Percentiles rank a stretch among this genome's conserved stretches.
phyloP scores from a whole-genome alignment of 2,113 vertebrate genomes.

The Ancistrus triradiatus region DNA sequence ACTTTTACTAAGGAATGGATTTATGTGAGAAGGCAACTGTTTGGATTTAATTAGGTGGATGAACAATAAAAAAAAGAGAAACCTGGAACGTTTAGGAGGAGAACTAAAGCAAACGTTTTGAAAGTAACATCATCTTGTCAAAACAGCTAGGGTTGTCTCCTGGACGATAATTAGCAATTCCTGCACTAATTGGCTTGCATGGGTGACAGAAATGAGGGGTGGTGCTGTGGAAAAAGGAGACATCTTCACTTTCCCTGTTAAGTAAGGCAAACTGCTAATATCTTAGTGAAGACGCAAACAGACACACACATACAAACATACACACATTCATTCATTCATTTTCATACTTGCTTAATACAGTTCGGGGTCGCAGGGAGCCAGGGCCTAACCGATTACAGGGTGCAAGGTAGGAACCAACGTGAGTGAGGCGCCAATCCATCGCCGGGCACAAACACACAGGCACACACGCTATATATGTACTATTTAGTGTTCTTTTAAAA shows the following conservation, averaged over 20 bases:
- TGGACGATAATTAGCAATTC: conserved; percentile 33
- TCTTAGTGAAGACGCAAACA: conserved; percentile 19
- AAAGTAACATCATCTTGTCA: conserved; percentile 34
- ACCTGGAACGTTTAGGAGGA: conserved; percentile 26
- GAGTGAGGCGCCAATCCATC: no score
- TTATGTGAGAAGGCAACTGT: conserved; percentile 45
- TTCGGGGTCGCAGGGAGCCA: no score
- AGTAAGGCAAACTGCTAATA: conserved; percentile 25
- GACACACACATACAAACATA: no score
- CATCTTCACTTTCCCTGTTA: conserved; percentile 1
- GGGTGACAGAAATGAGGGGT: background rate
- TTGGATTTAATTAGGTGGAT: conserved; percentile 49
- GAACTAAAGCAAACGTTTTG: conserved; percentile 29
- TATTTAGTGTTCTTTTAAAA: no score
- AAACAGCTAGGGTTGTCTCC: conserved; percentile 36
- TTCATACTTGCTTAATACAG: no score
- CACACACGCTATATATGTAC: no score
- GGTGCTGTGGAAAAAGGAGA: conserved; percentile 17
- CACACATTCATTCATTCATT: no score
- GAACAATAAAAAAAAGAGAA: conserved; percentile 17
- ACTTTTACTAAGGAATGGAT: conserved; percentile 27
- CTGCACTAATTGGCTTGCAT: conserved; percentile 26
- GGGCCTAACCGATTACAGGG: no score
- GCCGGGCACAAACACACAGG: conserved; percentile 4
- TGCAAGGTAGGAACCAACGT: no score